phyloP scores from a whole-genome alignment of 2,888 invertebrate genomes.

The Tridacna gigas region DNA sequence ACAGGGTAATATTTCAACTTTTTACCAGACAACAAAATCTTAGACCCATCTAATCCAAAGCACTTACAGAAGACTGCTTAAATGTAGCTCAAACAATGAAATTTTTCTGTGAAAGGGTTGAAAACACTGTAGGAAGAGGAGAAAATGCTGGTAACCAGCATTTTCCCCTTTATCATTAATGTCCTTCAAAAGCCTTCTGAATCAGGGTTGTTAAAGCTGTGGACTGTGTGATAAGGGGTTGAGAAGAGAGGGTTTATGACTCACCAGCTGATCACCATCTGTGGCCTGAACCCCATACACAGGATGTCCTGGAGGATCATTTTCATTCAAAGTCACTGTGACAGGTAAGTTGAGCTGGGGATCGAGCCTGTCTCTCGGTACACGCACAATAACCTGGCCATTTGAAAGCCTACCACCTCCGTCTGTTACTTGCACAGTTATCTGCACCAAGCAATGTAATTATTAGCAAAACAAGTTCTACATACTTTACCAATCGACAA shows the following conservation, averaged over 20 bases:
- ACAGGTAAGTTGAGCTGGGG: slow-evolving; percentile 72
- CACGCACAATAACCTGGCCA: slow-evolving; percentile 70
- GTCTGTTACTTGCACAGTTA: slow-evolving; percentile 72
- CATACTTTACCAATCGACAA: not conserved
- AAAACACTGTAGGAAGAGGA: not conserved
- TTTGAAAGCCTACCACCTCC: slow-evolving; percentile 66
- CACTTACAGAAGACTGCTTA: too few relatives aligned
- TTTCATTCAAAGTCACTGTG: slow-evolving; percentile 61
- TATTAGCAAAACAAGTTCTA: not conserved
- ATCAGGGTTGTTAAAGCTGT: too few relatives aligned
- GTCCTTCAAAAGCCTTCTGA: not conserved
- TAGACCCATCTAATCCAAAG: too few relatives aligned
- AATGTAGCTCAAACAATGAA: too few relatives aligned
- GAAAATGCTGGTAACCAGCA: slow-evolving; percentile 8
- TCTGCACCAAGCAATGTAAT: slow-evolving; percentile 56
- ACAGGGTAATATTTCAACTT: too few relatives aligned
- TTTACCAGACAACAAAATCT: too few relatives aligned
- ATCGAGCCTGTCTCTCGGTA: slow-evolving; percentile 71
- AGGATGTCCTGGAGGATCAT: slow-evolving; percentile 15
- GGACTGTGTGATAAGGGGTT: slow-evolving; percentile 1
- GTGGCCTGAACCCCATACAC: slow-evolving; percentile 62
- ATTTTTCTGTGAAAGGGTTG: too few relatives aligned
- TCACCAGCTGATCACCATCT: slow-evolving; percentile 69
- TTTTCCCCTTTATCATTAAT: not conserved
- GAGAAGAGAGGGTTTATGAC: slow-evolving; percentile 14